phyloP scores from a whole-genome alignment of 1,140 invertebrate species.

The Muscidifurax raptorellus region DNA sequence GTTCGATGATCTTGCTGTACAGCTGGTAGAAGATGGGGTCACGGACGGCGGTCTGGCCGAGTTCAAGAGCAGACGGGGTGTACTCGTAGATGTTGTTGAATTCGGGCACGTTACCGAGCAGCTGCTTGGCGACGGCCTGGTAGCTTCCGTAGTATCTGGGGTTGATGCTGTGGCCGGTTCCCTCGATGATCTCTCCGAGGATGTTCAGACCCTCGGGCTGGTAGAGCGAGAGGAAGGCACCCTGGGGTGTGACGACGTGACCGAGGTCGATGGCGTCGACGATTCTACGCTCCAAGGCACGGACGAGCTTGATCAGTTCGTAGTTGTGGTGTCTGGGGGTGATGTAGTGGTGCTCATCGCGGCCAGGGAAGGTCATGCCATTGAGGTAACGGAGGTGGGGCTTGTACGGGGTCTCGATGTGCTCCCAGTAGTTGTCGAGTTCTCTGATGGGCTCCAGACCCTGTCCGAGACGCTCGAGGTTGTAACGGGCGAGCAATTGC shows the following conservation, averaged over 20 bases:
- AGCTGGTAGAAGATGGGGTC: slow-evolving; percentile 77
- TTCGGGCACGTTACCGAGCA: slow-evolving; percentile 74
- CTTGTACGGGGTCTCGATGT: slow-evolving; percentile 78
- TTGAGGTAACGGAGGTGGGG: slow-evolving; percentile 79
- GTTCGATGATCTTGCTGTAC: slow-evolving; percentile 71
- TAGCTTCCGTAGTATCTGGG: slow-evolving; percentile 77
- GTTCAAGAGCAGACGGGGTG: slow-evolving; percentile 74
- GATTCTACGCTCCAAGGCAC: slow-evolving; percentile 78
- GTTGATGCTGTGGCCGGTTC: slow-evolving; percentile 72
- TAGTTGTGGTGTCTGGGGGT: slow-evolving; percentile 74
- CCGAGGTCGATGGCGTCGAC: slow-evolving; percentile 81
- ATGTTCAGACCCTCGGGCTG: slow-evolving; percentile 73
- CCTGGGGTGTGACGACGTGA: slow-evolving; percentile 75
- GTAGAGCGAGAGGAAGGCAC: slow-evolving; percentile 68
- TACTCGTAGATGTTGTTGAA: slow-evolving; percentile 67
- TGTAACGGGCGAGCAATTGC: slow-evolving; percentile 75
- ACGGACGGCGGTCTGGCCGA: slow-evolving; percentile 70
- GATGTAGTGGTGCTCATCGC: slow-evolving; percentile 76
- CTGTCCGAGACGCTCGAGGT: slow-evolving; percentile 74
- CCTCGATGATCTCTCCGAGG: slow-evolving; percentile 75
- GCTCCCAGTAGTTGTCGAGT: slow-evolving; percentile 69
- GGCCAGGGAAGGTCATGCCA: slow-evolving; percentile 79
- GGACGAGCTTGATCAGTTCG: slow-evolving; percentile 71
- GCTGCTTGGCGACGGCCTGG: slow-evolving; percentile 77
- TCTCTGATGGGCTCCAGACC: slow-evolving; percentile 70